These are phyloP conservation scores for Lepidonotus clava DNA, from an alignment of 2,888 invertebrate genomes.

Conservation along the genomic window DNA sequence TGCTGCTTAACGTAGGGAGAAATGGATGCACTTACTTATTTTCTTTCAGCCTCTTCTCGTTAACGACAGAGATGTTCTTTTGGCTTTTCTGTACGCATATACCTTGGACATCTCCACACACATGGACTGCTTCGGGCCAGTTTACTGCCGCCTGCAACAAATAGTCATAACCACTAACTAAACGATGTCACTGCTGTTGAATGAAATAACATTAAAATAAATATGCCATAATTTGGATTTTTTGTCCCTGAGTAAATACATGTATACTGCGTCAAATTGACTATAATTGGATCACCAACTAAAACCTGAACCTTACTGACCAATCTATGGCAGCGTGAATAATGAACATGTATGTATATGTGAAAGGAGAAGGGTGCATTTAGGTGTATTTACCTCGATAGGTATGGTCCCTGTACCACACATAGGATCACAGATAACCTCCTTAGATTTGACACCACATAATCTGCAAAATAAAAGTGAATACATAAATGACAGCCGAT, in stretches of 20 bases:
- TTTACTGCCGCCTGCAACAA: constrained; percentile 77
- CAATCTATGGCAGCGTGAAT: too few relatives aligned
- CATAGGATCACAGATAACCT: constrained; percentile 84
- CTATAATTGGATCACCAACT: too few relatives aligned
- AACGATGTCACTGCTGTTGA: too few relatives aligned
- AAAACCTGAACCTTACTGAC: too few relatives aligned
- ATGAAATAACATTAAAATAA: too few relatives aligned
- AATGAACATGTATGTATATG: too few relatives aligned
- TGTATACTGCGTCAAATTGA: too few relatives aligned
- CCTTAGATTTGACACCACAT: constrained; percentile 82
- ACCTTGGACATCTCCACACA: constrained; percentile 83
- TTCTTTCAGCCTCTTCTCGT: constrained; percentile 63
- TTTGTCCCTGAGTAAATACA: too few relatives aligned
- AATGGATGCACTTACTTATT: constrained; percentile 67
- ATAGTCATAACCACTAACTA: too few relatives aligned
- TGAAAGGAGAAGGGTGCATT: neutral
- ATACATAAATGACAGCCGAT: neutral
- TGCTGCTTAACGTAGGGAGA: too few relatives aligned
- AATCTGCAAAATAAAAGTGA: constrained; percentile 73
- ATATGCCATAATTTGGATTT: too few relatives aligned
- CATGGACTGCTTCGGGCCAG: constrained; percentile 80
- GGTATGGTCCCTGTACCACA: constrained; percentile 85
- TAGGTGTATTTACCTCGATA: constrained; percentile 81
- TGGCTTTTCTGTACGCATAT: constrained; percentile 79
- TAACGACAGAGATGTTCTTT: constrained; percentile 80